Base-by-base conservation (phyloP, 2,113 vertebrate genomes). In the Pseudolaguvia tuberculata region DNA sequence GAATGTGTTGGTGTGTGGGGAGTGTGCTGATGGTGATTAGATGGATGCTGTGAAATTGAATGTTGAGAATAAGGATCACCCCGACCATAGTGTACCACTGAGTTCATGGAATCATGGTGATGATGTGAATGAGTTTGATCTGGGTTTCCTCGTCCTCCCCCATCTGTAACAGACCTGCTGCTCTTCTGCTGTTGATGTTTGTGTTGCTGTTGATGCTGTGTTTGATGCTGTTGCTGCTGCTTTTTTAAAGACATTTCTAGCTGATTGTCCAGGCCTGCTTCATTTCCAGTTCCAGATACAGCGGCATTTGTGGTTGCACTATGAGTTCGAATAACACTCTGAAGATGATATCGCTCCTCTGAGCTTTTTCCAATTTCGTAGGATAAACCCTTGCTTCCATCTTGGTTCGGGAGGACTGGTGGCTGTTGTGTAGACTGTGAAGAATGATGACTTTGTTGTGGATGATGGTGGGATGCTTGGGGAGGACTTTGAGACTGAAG, bases 301-400 rank as follows among this genome's bases (percentile, higher is more conserved):
- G 88, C 87, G 5, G 85, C 78, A 31, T 85, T 91, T 17, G 91
- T 83, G 9, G 88, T 95, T 75, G 94, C 94, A 74, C 89, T 91
- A 51, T 95, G 95, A 73, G 94, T 96, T 0, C 95, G 92, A 80
- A 96, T 96, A 63, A 97, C 95, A 3, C 95, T 97, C 78, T 96
- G 95, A 14, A 95, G 91, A 18, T 96, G 95, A 84, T 96, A 96
- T 2, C 95, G 83, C 84, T 90, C 94, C 83, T 90, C 93, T 1
- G 90, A 88, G 73, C 86, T 89, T 84, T 90, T 95, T 72, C 66
- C 84, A 85, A 82, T 91, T 81, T 82, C 94, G 65, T 89, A 93
- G 72, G 65, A 89, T 85, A 91, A 81, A 51, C 88, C 92, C 85
- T 91, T 95, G 52, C 83, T 84, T 6, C 84, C 90, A 74, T 80